These are phyloP conservation scores for Cnemophilus loriae DNA, from an alignment of 2,113 vertebrate genomes.

Conservation along the genomic window DNA sequence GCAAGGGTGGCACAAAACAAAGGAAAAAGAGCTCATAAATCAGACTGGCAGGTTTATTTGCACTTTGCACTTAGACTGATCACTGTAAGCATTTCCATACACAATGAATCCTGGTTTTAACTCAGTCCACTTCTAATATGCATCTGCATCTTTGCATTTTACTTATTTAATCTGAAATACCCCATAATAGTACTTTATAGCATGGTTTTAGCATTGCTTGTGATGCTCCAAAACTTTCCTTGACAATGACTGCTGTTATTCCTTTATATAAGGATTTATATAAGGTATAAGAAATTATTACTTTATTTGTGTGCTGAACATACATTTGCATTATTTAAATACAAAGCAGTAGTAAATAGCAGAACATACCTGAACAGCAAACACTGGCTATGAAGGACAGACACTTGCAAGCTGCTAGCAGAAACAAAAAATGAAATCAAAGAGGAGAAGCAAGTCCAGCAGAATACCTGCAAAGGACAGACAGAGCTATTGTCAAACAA, in stretches of 20 bases:
- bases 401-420: background rate
- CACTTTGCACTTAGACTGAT: background rate
- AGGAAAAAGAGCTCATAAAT: background rate
- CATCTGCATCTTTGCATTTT: background rate
- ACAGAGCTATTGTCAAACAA: background rate
- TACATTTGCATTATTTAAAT: background rate
- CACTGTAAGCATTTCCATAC: background rate
- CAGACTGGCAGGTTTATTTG: background rate
- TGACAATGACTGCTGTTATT: background rate
- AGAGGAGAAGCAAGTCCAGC: background rate
- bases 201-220: background rate
- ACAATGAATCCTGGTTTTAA: background rate
- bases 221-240: background rate
- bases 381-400: background rate
- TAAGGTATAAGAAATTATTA: background rate
- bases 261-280: too few species aligned
- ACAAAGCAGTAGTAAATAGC: background rate
- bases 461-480: background rate
- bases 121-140: background rate
- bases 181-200: background rate
- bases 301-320: background rate
- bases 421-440: background rate
- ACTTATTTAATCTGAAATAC: background rate
- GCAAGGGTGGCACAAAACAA: background rate
- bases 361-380: background rate